Conservation (phyloP, 2,797 vertebrate genomes). For the Melanotaenia boesemani region DNA sequence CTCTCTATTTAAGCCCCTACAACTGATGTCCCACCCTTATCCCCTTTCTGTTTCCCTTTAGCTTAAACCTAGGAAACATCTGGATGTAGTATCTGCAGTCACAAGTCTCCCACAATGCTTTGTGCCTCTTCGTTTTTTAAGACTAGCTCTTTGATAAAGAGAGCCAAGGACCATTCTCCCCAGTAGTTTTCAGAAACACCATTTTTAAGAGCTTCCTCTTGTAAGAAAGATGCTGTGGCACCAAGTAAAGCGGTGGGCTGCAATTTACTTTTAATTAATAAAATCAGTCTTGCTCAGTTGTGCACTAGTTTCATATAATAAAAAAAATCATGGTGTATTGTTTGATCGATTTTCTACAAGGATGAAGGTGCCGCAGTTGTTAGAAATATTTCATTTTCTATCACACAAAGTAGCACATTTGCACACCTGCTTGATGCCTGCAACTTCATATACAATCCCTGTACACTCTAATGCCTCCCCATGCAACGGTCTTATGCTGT, state of each 20-base stretch:
- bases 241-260: not conserved
- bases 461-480: conserved; percentile 1
- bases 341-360: not conserved
- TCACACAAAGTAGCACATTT: conserved; percentile 1
- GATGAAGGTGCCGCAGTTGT: not conserved
- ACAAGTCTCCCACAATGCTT: conserved; percentile 54
- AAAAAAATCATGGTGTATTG: not conserved
- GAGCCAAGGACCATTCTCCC: conserved; percentile 18
- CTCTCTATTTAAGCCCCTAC: conserved; percentile 1
- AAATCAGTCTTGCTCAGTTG: not conserved
- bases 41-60: conserved; percentile 18
- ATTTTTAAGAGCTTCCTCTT: conserved; percentile 26
- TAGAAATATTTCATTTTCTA: conserved; percentile 8
- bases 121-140: conserved; percentile 25
- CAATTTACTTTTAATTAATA: conserved; percentile 8
- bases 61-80: conserved; percentile 61
- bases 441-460: conserved; percentile 7
- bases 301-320: not conserved
- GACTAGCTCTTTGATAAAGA: conserved; percentile 53
- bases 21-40: conserved; percentile 32
- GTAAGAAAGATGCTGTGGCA: conserved; percentile 17
- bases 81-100: conserved; percentile 65
- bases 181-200: conserved; percentile 30
- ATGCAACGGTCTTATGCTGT: conserved; percentile 7
- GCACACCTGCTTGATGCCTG: conserved; percentile 1